These are phyloP conservation scores for Phaethornis superciliosus DNA, from an alignment of 2,113 vertebrate genomes.

Conservation along the genomic window DNA sequence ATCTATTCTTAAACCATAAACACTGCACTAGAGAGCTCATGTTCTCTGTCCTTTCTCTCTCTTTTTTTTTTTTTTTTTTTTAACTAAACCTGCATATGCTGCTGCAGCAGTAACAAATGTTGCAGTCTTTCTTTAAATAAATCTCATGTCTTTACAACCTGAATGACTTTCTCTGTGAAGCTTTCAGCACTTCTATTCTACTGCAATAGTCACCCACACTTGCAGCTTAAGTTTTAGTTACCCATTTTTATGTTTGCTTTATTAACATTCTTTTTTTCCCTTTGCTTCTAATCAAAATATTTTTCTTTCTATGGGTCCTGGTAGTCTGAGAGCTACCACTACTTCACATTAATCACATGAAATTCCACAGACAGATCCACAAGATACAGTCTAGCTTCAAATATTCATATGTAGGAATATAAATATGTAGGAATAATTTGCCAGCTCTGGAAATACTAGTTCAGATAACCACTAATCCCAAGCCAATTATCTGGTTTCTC, in stretches of 20 bases:
- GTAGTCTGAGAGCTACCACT: not conserved
- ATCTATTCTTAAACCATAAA: not conserved
- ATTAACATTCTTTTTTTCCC: not conserved
- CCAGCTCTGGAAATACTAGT: not conserved
- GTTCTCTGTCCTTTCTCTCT: not conserved
- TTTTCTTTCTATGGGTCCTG: not conserved
- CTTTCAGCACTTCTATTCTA: not conserved
- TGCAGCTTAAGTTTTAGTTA: not conserved
- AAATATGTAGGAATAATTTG: too few relatives aligned
- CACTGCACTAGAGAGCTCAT: not conserved
- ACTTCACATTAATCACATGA: not conserved
- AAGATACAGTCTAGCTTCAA: not conserved
- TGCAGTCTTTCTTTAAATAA: not conserved
- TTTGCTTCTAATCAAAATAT: not conserved
- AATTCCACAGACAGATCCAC: not conserved
- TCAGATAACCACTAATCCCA: not conserved
- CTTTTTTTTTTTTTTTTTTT: constrained; percentile 7
- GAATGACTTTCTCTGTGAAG: not conserved
- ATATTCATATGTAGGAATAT: too few relatives aligned
- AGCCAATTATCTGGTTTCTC: not conserved
- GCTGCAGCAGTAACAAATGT: not conserved
- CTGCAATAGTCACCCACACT: not conserved
- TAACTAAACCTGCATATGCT: not conserved
- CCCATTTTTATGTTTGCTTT: not conserved
- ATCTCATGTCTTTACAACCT: not conserved